Base-by-base conservation (phyloP, 2,888 invertebrate genomes). In the Sipha maydis region DNA sequence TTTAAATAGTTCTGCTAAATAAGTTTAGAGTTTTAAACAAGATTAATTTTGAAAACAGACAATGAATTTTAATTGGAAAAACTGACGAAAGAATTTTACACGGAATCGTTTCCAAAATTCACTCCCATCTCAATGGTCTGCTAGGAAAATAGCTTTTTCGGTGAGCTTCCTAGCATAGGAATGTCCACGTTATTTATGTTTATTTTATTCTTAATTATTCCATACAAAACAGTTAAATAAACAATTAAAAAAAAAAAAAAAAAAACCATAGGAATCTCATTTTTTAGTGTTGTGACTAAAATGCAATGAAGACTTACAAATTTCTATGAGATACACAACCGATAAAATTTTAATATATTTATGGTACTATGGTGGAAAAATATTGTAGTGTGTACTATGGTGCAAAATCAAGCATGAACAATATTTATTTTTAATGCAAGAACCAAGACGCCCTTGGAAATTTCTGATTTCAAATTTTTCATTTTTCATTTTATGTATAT, bases 21-120 rank as follows among this genome's bases (percentile, higher is more conserved):
- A 25, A 61, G 25, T 61, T 61, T 61, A 25, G 2, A 69, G 69
- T 69, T 69, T 11, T 28, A 69, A 28, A 69, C 28, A 11, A 11
- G 69, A 69, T 69, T 69, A 28, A 69, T 69, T 48, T 28, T 69
- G 69, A 8, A 69, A 69, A 28, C 28, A 7, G n/a, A 28, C 28
- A 28, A 69, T 11, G 69, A 69, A 69, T 69, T 69, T 69, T 69
- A 69, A 69, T 69, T 69, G 69, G 28, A 69, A 69, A 69, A n/a
- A 28, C 69, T 69, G 28, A 28, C 25, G 28, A 69, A 69, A 69
- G n/a, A 69, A 69, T 69, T 69, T 69, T 25, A 21, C 61, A 21
- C 61, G 25, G 61, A 61, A 61, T 61, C 21, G 61, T 61, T 61
- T 61, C 61, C 3, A 69, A 69, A n/a, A n/a, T 69, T 1, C 69